Evolutionary conservation across 2,113 vertebrate species (phyloP).

Genomic region (Catharus minimus): DNA sequence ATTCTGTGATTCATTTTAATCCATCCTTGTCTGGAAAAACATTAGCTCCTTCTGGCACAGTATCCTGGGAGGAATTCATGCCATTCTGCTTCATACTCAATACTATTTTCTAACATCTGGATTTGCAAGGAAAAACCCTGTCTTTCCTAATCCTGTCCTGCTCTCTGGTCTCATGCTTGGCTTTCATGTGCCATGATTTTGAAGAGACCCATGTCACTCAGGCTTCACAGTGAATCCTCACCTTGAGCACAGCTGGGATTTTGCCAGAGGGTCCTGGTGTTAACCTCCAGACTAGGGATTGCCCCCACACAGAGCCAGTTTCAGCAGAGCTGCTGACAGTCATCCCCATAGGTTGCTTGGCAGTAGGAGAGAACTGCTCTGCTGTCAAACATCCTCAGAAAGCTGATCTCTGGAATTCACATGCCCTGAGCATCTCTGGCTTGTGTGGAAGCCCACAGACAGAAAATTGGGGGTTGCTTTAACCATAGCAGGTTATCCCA

Average conservation of each 20-base stretch:
- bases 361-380: not conserved
- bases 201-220: not conserved
- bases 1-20: not conserved
- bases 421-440: not conserved
- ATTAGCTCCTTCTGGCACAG: not conserved
- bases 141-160: not conserved
- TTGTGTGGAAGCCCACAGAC: not conserved
- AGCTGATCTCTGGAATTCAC: not conserved
- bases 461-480: not conserved
- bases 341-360: not conserved
- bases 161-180: not conserved
- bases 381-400: not conserved
- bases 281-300: not conserved
- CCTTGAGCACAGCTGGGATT: not conserved
- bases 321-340: not conserved
- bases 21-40: not conserved
- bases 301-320: too few relatives aligned
- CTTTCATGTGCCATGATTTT: not conserved
- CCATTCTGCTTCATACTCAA: not conserved
- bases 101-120: not conserved
- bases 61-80: not conserved
- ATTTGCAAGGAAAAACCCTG: not conserved
- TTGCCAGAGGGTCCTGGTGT: not conserved
- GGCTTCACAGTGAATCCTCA: not conserved
- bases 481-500: rapidly evolving